phyloP scores from a whole-genome alignment of 1,140 invertebrate genomes.

The Sipha flava region DNA sequence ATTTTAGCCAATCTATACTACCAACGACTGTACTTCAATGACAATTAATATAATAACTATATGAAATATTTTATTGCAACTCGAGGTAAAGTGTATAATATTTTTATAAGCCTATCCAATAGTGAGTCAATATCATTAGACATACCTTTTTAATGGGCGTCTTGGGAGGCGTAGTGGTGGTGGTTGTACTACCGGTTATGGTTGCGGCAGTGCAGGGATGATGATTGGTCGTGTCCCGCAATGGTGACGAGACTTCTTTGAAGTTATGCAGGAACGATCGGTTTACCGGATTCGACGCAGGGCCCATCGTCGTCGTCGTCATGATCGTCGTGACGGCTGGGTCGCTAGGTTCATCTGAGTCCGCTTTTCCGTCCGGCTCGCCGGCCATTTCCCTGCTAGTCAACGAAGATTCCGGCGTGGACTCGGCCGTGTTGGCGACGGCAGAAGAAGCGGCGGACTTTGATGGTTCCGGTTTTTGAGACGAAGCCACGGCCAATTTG shows the following conservation, averaged over 20 bases:
- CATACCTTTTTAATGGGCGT: not conserved
- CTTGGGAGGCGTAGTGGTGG: constrained; percentile 42
- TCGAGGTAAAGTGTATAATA: too few species aligned
- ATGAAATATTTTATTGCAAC: too few species aligned
- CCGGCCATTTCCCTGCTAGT: constrained; percentile 65
- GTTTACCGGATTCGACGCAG: too few species aligned
- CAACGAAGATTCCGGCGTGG: constrained; percentile 41
- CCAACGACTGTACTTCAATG: too few species aligned
- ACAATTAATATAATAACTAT: too few species aligned
- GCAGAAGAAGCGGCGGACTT: not conserved
- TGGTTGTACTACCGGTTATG: too few species aligned
- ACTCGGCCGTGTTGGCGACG: not conserved
- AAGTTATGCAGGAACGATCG: constrained; percentile 61
- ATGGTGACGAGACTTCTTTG: constrained; percentile 51
- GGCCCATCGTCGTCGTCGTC: constrained; percentile 36
- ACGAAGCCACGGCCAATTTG: not conserved
- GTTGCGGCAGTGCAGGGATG: too few species aligned
- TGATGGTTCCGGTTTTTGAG: not conserved
- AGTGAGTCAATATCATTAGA: not conserved
- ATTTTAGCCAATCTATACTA: too few species aligned
- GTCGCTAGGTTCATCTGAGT: constrained; percentile 59
- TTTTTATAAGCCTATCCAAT: too few species aligned
- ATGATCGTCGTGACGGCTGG: constrained; percentile 45
- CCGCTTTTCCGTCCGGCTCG: constrained; percentile 69
- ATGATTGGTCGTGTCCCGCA: too few species aligned